Evolutionary conservation across 2,888 invertebrate genomes (phyloP).

Genomic region (Leptothorax acervorum): DNA sequence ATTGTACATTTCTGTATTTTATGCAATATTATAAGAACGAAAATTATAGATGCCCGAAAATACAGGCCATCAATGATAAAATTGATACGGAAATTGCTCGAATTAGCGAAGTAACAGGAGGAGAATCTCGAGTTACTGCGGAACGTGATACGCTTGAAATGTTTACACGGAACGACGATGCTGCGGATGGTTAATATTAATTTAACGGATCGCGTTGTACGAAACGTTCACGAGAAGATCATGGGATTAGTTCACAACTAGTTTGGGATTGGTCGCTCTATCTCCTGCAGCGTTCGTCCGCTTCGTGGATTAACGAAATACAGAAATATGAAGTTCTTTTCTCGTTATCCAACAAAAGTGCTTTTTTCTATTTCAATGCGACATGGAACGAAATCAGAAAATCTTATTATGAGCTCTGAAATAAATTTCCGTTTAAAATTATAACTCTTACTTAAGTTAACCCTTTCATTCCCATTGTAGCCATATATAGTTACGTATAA

Average conservation of each 20-base stretch:
- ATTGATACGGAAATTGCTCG: background rate
- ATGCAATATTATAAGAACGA: background rate
- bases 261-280: slow-evolving; percentile 12
- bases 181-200: slow-evolving; percentile 24
- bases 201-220: slow-evolving; percentile 30
- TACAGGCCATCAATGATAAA: background rate
- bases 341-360: background rate
- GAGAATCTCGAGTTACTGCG: background rate
- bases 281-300: slow-evolving; percentile 12
- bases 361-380: background rate
- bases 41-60: background rate
- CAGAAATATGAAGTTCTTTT: slow-evolving; percentile 16
- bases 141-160: background rate
- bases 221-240: slow-evolving; percentile 1
- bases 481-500: too few relatives aligned
- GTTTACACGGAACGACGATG: background rate
- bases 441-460: background rate
- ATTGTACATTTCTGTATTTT: background rate
- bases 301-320: slow-evolving; percentile 2
- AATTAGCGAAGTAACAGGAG: background rate
- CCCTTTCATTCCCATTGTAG: background rate
- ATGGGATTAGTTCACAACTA: slow-evolving; percentile 26
- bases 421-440: background rate
- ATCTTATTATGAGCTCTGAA: background rate
- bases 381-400: background rate